phyloP scores from a whole-genome alignment of 2,888 invertebrate genomes.

The Halictus ligatus region DNA sequence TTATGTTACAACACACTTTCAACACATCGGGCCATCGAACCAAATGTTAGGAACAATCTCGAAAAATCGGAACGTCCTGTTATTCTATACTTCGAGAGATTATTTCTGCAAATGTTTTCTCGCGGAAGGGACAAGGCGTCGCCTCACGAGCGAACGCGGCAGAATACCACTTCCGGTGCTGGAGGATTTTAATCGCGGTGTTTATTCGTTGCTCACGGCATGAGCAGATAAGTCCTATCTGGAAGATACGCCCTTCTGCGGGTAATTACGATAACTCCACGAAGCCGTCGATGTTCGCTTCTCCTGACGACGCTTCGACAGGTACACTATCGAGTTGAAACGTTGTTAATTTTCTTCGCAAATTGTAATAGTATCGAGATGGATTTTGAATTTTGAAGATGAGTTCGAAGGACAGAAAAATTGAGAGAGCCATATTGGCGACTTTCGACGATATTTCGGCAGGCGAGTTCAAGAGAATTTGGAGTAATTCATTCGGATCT shows the following conservation, averaged over 20 bases:
- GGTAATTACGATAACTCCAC: slow-evolving; percentile 56
- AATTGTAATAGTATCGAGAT: too few relatives aligned
- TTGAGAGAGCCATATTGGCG: too few relatives aligned
- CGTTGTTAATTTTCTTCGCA: too few relatives aligned
- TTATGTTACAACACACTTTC: too few relatives aligned
- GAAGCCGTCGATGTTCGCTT: slow-evolving; percentile 37
- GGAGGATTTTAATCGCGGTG: slow-evolving; percentile 39
- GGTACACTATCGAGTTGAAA: slow-evolving; percentile 23
- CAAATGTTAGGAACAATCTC: too few relatives aligned
- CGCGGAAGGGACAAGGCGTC: not conserved
- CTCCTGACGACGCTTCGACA: not conserved
- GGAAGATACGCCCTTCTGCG: slow-evolving; percentile 46
- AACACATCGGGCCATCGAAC: too few relatives aligned
- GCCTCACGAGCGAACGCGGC: slow-evolving; percentile 12
- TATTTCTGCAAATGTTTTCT: not conserved
- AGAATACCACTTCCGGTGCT: slow-evolving; percentile 52
- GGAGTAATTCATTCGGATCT: too few relatives aligned
- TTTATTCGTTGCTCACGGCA: slow-evolving; percentile 47
- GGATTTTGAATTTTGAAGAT: too few relatives aligned
- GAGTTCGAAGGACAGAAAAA: too few relatives aligned
- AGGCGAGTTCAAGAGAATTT: too few relatives aligned
- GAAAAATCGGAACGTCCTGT: too few relatives aligned
- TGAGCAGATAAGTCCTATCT: slow-evolving; percentile 62
- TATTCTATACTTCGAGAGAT: not conserved
- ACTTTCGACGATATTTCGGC: too few relatives aligned